Percentiles rank a stretch among this genome's conserved stretches.
phyloP scores from a whole-genome alignment of 2,113 vertebrate species.

The Pseudonaja textilis region DNA sequence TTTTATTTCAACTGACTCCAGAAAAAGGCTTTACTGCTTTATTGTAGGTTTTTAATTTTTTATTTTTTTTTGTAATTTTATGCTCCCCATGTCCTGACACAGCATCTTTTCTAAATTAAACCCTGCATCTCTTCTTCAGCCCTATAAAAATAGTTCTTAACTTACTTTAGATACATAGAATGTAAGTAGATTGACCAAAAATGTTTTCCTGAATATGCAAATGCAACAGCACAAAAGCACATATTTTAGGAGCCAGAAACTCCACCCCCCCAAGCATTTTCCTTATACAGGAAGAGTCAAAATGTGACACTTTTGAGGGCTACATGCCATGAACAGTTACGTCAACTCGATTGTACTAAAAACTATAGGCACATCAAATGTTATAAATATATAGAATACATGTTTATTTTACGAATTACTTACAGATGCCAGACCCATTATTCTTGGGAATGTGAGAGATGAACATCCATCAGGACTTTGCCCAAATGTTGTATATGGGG shows the following conservation, averaged over 20 bases:
- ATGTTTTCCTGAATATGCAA: background rate
- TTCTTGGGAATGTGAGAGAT: conserved; percentile 90
- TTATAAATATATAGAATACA: conserved; percentile 21
- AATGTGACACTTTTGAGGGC: background rate
- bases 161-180: background rate
- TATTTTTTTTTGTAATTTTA: background rate
- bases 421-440: conserved; percentile 96
- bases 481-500: conserved; percentile 91
- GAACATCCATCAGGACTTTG: conserved; percentile 96
- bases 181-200: background rate
- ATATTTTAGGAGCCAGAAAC: background rate
- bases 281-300: background rate
- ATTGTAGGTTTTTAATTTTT: background rate
- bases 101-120: background rate
- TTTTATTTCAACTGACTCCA: background rate
- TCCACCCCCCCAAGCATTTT: background rate
- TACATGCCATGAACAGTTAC: background rate
- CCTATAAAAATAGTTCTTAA: background rate
- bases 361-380: background rate
- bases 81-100: background rate
- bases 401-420: conserved; percentile 70
- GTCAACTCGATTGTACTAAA: background rate
- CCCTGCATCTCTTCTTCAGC: background rate
- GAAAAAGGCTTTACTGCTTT: background rate
- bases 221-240: background rate